Evolutionary conservation across 2,888 invertebrate species (phyloP), one percentile per base, ranked within the genome.

Genomic region (Lithophane ornitopus): DNA sequence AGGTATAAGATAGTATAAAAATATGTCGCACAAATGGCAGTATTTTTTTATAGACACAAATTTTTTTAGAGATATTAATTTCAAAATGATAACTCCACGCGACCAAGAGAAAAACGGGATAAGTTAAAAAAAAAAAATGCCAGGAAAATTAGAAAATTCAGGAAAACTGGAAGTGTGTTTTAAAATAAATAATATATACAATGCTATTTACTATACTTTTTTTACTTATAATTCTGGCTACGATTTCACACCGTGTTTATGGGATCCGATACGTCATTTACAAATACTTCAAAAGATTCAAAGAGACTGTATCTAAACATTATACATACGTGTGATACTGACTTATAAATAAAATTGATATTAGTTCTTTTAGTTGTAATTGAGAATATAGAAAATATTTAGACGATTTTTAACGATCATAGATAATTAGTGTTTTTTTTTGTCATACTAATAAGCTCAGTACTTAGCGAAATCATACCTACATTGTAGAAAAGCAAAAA

Each of bases 251-350:
- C 4, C 6, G 1, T 44, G 34, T 49, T 41, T 77, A 41, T 26
- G 54, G 70, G 34, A 11, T 56, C 34, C 9, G 7, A 66, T 49
- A 66, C 62, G 9, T 82, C 70, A 66, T 81, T 22, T 52, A 68
- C 11, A 70, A 61, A 59, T 70, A 78, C 70, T 59, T 70, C 79
- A 49, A 66, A 66, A 44, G 76, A 46, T 78, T 78, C 70, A 39
- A 3, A 8, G 1, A 0, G 28, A 67, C 56, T 14, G 78, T 78
- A 76, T 81, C 82, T 62, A 2, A 12, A 56, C 52, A 62, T 75
- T 80, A 22, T 11, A 49, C 22, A 26, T 14, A 14, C 7, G 22
- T 82, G 78, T 82, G 82, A 9, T 34, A 58, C 34, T 82, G 52
- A 63, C 39, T 8, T 61, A 52, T 22, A 46, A 9, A 59, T 63